Percentiles rank a stretch among this genome's conserved stretches.
Conservation (phyloP, 2,888 invertebrate genomes). For the Drosophila histrio region DNA sequence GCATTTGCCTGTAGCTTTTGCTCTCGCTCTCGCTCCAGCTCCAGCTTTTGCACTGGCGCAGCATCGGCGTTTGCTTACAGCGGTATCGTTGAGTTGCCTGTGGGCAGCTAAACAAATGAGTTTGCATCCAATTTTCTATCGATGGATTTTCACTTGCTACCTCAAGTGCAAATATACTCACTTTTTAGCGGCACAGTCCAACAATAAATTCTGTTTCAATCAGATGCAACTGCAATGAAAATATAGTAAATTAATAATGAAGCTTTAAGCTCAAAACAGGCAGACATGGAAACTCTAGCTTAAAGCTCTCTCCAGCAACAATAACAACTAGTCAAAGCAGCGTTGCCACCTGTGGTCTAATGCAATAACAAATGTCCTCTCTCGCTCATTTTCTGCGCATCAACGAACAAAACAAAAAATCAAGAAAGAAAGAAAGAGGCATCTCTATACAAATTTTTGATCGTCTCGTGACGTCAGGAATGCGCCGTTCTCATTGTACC, state of each 20-base stretch:
- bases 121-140: conserved; percentile 20
- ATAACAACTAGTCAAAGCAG: background rate
- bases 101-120: conserved; percentile 29
- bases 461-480: conserved; percentile 51
- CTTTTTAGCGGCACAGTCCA: conserved; percentile 7
- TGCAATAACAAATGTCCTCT: conserved; percentile 10
- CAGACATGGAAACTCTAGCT: conserved; percentile 2
- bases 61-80: conserved; percentile 26
- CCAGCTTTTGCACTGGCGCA: conserved; percentile 27
- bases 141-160: conserved; percentile 13
- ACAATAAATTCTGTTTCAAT: conserved; percentile 4
- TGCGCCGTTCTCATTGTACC: conserved; percentile 33
- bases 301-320: conserved; percentile 5
- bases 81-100: conserved; percentile 13
- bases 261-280: conserved; percentile 10
- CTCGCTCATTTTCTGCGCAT: conserved; percentile 18
- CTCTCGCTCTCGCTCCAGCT: conserved; percentile 15
- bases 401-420: conserved; percentile 14
- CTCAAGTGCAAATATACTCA: conserved; percentile 20
- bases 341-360: conserved; percentile 38
- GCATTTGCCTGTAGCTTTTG: conserved; percentile 16
- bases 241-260: background rate
- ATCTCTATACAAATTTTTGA: conserved; percentile 11
- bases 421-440: background rate
- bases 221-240: conserved; percentile 40